Evolutionary conservation across 2,113 vertebrate species (phyloP), one percentile per base, ranked within the genome.

Genomic region (Eolophus roseicapilla): DNA sequence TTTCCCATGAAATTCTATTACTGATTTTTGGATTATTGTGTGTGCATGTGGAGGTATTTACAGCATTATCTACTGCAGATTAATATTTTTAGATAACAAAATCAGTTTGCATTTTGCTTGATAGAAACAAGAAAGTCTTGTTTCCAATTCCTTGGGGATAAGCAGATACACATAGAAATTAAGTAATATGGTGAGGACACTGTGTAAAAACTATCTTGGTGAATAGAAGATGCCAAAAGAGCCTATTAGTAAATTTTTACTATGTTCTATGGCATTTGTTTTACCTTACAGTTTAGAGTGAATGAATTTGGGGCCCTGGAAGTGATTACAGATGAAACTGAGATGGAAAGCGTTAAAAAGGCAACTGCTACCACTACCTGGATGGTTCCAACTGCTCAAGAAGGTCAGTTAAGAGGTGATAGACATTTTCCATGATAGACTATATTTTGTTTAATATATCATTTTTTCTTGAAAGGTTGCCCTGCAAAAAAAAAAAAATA

Each of bases 251-350:
- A 46, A 81, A 46, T 53, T 80, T 81, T 71, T 95, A 28, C 29
- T 63, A 6, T 53, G 10, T 33, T 52, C 31, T 62, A 2, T 79
- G 49, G 57, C 33, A 37, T 94, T 94, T 94, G 28, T 95, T 92
- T 74, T 81, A 6, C 95, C 37, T 95, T 95, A 49, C 62, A 99
- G 99, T 99, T 99, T 91, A 98, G 99, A 83, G 99, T 99, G 96
- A 99, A 99, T 85, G 99, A 99, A 94, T 99, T 99, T 96, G 99
- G 99, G 88, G 99, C 99, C 33, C 96, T 99, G 93, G 99, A 99
- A 98, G 99, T 99, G 50, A 99, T 99, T 91, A 99, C 99, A 50
- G 99, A 99, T 95, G 99, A 99, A 95, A 98, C 97, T 47, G 99
- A 99, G 63, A 98, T 98, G 95, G 98, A 99, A 93, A 98, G 95